Evolutionary conservation across 2,797 vertebrate genomes (phyloP).

Genomic region (Acipenser oxyrinchus): DNA sequence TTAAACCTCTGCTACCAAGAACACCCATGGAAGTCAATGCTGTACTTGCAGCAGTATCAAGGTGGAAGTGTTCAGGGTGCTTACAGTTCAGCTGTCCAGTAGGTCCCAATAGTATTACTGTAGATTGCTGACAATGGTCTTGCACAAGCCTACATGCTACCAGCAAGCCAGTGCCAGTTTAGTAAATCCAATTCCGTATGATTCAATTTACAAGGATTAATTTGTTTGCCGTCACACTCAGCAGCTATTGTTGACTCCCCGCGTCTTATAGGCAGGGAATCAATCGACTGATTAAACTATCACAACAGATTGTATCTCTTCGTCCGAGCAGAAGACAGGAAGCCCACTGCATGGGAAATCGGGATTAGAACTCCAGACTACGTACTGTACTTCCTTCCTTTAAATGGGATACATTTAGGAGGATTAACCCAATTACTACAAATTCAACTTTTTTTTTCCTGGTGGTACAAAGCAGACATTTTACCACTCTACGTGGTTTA

Average conservation of each 20-base stretch:
- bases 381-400: background rate
- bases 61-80: background rate
- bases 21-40: background rate
- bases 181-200: slow-evolving; percentile 27
- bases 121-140: slow-evolving; percentile 14
- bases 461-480: no score
- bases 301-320: background rate
- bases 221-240: slow-evolving; percentile 9
- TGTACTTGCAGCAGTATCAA: background rate
- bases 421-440: background rate
- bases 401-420: background rate
- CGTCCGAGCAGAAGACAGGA: background rate
- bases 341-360: background rate
- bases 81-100: background rate
- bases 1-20: background rate
- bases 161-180: slow-evolving; percentile 16
- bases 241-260: slow-evolving; percentile 2
- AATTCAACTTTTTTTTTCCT: no score
- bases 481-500: no score
- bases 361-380: background rate
- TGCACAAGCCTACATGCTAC: slow-evolving; percentile 12
- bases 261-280: slow-evolving; percentile 7
- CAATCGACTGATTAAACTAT: slow-evolving; percentile 15
- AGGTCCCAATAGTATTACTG: background rate
- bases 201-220: slow-evolving; percentile 30